These are phyloP conservation scores for Busseola fusca DNA, from an alignment of 2,888 invertebrate species.

Conservation along the genomic window DNA sequence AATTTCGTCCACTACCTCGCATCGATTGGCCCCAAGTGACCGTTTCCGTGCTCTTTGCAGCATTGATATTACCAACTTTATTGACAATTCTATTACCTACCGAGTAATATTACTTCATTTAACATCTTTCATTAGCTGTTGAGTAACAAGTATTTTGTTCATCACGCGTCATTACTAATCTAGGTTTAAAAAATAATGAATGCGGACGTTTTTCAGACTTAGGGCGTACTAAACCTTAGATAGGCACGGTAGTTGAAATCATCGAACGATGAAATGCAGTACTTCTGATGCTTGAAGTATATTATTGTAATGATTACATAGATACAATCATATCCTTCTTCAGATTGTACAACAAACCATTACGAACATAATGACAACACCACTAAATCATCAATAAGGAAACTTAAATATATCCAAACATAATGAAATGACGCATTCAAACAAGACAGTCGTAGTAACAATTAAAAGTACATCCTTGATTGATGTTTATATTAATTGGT, in stretches of 20 bases:
- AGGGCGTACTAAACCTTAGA: neutral
- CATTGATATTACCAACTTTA: conserved; percentile 30
- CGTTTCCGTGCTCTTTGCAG: conserved; percentile 60
- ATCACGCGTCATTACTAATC: neutral
- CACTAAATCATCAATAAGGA: conserved; percentile 14
- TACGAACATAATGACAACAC: conserved; percentile 12
- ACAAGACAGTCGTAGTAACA: conserved; percentile 9
- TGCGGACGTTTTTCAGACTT: conserved; percentile 10
- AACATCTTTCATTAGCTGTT: neutral
- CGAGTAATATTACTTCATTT: neutral
- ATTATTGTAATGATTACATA: conserved; percentile 9
- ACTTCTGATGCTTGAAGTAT: conserved; percentile 5
- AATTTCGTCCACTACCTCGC: conserved; percentile 49
- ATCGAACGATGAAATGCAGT: conserved; percentile 6
- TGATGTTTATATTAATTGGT: conserved; percentile 32
- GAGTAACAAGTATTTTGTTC: conserved; percentile 14
- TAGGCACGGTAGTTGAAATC: conserved; percentile 15
- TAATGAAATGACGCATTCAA: conserved; percentile 21
- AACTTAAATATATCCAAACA: neutral
- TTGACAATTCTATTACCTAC: conserved; percentile 22
- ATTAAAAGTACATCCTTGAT: conserved; percentile 20
- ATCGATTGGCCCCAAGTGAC: conserved; percentile 64
- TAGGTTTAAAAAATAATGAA: conserved; percentile 1
- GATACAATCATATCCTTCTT: neutral
- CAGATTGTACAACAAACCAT: neutral